Base-by-base conservation (phyloP, 2,797 vertebrate genomes). In the Sebastes oblongus region DNA sequence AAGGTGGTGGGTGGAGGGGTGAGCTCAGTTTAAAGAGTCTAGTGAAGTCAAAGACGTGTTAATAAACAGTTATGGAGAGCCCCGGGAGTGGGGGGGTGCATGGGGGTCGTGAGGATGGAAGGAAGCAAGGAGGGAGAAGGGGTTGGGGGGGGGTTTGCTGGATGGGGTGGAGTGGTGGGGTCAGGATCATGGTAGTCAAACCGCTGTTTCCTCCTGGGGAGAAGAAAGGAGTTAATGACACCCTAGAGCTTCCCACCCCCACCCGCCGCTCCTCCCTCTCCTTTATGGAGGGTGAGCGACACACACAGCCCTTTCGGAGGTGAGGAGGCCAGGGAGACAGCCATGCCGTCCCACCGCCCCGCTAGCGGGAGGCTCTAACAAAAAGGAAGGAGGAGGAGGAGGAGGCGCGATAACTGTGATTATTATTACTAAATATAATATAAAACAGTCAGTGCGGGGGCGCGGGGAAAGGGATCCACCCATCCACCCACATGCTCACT, bases 351-450 rank as follows among this genome's bases (percentile, higher is more conserved):
- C 91, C 90, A 89, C 86, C 86, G 82, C 83, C 86, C 89, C 82
- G 70, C 81, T 81, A 76, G 81, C 88, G 69, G 89, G 90, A 86
- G 82, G 76, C 83, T 92, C 83, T 78, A 91, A 93, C 92, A 92
- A 93, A 93, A 92, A 91, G 85, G 84, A 84, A 89, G 91, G 86
- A 91, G 92, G 91, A 91, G 70, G 80, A 75, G 84, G 88, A 90
- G 91, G 86, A 90, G 91, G 87, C 50, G 65, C 84, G 81, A 95
- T 94, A 92, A 93, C 94, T 94, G 94, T 95, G 93, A 96, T 96
- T 95, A 96, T 95, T 94, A 95, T 94, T 93, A 94, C 93, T 94
- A 95, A 94, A 95, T 95, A 95, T 95, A 95, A 95, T 95, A 95
- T 94, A 89, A 94, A 90, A 92, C 88, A 88, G 93, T 89, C 87